Conservation (phyloP, 1,140 invertebrate species). For the Heliconius melpomene region DNA sequence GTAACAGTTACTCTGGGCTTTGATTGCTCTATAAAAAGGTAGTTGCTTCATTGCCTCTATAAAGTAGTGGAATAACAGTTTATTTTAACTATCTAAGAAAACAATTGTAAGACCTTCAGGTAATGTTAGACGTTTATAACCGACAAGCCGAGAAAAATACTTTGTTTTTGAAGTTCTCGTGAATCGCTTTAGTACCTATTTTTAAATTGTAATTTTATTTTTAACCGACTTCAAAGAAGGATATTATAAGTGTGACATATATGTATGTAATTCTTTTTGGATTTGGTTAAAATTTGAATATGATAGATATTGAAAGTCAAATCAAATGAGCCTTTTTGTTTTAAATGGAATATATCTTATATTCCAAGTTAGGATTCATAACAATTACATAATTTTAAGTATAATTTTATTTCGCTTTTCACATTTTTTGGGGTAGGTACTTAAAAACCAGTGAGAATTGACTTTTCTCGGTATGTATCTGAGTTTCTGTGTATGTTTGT, state of each 20-base stretch:
- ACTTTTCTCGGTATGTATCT: background rate
- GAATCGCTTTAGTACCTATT: background rate
- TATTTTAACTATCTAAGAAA: conserved; percentile 16
- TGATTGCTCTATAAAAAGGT: conserved; percentile 28
- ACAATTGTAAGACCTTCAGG: conserved; percentile 10
- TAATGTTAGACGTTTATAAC: conserved; percentile 2
- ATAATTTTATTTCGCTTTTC: background rate
- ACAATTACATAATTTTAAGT: too few relatives aligned
- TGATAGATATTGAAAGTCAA: too few relatives aligned
- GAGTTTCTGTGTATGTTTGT: background rate
- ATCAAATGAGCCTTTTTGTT: too few relatives aligned
- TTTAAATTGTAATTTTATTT: too few relatives aligned
- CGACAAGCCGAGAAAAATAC: background rate
- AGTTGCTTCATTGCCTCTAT: conserved; percentile 22
- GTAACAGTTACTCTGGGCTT: conserved; percentile 20
- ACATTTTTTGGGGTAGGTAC: background rate
- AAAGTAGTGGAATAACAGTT: conserved; percentile 22
- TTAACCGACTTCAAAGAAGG: too few relatives aligned
- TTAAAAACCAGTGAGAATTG: too few relatives aligned
- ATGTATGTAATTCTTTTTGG: too few relatives aligned
- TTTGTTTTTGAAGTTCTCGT: background rate
- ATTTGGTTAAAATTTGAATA: too few relatives aligned
- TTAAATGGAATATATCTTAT: too few relatives aligned
- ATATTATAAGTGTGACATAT: too few relatives aligned
- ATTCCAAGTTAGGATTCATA: too few relatives aligned